Evolutionary conservation across 2,797 vertebrate species (phyloP).

Genomic region (Sebastes matsubarae): DNA sequence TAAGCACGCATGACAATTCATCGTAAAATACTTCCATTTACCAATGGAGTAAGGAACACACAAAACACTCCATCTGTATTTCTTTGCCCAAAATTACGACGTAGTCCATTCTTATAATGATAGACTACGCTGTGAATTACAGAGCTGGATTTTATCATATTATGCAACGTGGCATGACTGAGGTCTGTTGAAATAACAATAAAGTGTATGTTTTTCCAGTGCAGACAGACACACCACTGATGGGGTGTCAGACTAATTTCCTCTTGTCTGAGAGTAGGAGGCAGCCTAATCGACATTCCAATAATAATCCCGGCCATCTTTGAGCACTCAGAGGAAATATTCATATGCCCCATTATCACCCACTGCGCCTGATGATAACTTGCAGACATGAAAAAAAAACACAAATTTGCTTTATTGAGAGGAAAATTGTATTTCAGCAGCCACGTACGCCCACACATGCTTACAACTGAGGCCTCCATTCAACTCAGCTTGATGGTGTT

Average conservation of each 20-base stretch:
- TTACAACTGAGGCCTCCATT: not conserved
- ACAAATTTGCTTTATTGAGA: conserved; percentile 40
- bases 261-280: conserved; percentile 67
- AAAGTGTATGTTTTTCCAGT: conserved; percentile 72
- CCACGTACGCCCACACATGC: not conserved
- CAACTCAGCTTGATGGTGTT: not conserved
- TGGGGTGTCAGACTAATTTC: conserved; percentile 75
- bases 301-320: conserved; percentile 67
- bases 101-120: conserved; percentile 31
- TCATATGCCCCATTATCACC: conserved; percentile 64
- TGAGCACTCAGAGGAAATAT: conserved; percentile 70
- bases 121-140: conserved; percentile 32
- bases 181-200: conserved; percentile 70
- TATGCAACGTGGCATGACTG: conserved; percentile 63
- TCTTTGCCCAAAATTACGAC: conserved; percentile 4
- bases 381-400: conserved; percentile 24
- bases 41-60: not conserved
- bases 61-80: conserved; percentile 3
- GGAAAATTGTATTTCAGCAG: conserved; percentile 32
- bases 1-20: not conserved
- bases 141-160: conserved; percentile 56
- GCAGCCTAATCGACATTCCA: conserved; percentile 76
- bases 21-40: not conserved
- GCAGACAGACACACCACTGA: conserved; percentile 67
- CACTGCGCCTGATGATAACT: conserved; percentile 48